Conservation (phyloP, 2,113 vertebrate species). For the Aepyceros melampus region DNA sequence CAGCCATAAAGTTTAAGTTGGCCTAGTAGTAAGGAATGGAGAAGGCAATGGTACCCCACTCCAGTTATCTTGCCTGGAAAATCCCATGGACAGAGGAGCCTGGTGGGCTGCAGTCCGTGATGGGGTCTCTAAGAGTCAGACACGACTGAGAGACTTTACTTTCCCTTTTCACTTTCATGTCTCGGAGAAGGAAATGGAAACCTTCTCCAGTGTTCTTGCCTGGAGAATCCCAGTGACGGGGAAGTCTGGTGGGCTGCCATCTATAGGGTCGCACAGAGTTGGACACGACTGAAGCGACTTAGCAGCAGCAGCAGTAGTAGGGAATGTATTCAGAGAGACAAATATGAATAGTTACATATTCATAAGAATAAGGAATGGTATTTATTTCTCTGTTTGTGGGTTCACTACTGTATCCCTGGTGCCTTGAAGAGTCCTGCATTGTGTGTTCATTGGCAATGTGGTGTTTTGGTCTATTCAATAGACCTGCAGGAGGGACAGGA, state of each 20-base stretch:
- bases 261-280: fast-evolving
- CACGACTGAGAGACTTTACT: fast-evolving
- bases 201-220: not conserved
- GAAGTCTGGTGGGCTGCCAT: fast-evolving
- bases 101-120: not conserved
- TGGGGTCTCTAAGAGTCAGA: not conserved
- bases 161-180: not conserved
- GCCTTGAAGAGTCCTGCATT: not conserved
- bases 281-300: fast-evolving
- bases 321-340: not conserved
- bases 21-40: not conserved
- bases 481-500: not conserved
- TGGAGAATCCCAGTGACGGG: fast-evolving
- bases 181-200: not conserved
- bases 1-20: not conserved
- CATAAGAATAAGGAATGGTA: not conserved
- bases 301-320: not conserved
- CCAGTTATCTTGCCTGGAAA: not conserved
- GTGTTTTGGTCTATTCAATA: not conserved
- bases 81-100: fast-evolving
- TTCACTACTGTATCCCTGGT: not conserved
- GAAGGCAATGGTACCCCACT: not conserved
- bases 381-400: not conserved
- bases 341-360: not conserved
- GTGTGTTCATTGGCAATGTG: too few relatives aligned